Conservation (phyloP, 2,888 invertebrate species). For the Ferrisia virgata region DNA sequence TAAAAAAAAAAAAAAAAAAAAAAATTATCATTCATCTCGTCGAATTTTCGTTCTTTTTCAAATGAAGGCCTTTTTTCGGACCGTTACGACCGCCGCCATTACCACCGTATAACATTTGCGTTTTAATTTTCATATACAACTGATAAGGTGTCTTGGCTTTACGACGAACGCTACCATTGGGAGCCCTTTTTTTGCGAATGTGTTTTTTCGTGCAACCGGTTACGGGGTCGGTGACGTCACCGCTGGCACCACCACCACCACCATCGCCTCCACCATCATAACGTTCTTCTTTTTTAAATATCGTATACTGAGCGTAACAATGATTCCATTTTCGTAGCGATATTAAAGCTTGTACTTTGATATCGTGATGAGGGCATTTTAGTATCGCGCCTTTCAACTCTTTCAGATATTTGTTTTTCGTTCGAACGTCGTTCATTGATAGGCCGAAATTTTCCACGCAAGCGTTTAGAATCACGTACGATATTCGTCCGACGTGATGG, state of each 20-base stretch:
- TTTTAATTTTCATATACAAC: neutral
- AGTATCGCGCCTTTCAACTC: neutral
- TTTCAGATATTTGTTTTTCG: neutral
- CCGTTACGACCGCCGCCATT: no score
- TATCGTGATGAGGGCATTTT: neutral
- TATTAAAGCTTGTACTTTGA: neutral
- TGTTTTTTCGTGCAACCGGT: neutral
- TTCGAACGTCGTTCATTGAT: neutral
- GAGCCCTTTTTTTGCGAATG: neutral
- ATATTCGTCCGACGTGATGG: conserved; percentile 1
- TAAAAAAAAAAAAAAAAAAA: neutral
- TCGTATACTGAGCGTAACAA: neutral
- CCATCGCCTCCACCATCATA: neutral
- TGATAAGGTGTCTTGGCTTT: neutral
- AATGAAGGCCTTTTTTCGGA: neutral
- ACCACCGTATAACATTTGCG: neutral
- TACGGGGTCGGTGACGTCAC: neutral
- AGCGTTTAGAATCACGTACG: neutral
- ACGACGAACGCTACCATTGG: neutral
- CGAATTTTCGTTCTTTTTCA: neutral
- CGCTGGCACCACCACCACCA: neutral
- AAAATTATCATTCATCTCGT: neutral
- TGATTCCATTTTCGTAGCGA: neutral
- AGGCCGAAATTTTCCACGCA: conserved; percentile 24
- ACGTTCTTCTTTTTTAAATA: neutral